These are phyloP conservation scores for Ochropacha duplaris DNA, from an alignment of 2,888 invertebrate genomes.

Conservation along the genomic window DNA sequence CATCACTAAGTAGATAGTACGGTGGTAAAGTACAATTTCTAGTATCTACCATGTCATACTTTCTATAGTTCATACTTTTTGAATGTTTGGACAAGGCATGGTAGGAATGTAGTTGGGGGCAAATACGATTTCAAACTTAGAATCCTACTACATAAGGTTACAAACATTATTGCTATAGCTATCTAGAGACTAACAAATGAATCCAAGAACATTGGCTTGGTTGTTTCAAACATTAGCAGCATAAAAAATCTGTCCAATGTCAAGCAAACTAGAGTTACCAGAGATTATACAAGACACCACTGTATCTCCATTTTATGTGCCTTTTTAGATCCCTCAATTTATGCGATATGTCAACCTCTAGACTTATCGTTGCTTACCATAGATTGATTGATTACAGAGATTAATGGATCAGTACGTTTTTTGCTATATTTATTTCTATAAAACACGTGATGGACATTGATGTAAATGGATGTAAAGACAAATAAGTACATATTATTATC, in stretches of 20 bases:
- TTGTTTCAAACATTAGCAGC: not conserved
- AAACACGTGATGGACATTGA: not conserved
- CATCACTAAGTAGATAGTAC: too few species aligned
- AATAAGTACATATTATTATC: not conserved
- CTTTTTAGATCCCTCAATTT: not conserved
- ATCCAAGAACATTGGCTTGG: not conserved
- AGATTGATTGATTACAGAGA: not conserved
- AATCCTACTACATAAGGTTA: too few species aligned
- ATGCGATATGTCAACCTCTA: not conserved
- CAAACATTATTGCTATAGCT: too few species aligned
- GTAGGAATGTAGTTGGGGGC: too few species aligned
- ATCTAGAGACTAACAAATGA: too few species aligned
- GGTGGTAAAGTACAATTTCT: too few species aligned
- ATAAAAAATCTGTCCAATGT: not conserved
- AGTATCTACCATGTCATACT: too few species aligned
- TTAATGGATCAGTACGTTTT: not conserved
- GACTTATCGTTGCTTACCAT: not conserved
- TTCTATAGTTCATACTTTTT: too few species aligned
- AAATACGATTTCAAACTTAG: too few species aligned
- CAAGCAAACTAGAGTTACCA: not conserved
- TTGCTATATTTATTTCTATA: not conserved
- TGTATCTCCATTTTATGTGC: not conserved
- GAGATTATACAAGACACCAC: not conserved
- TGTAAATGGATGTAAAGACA: constrained; percentile 1
- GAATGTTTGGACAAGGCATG: too few species aligned